phyloP scores from a whole-genome alignment of 2,797 vertebrate genomes.

The Poecilia velifera region DNA sequence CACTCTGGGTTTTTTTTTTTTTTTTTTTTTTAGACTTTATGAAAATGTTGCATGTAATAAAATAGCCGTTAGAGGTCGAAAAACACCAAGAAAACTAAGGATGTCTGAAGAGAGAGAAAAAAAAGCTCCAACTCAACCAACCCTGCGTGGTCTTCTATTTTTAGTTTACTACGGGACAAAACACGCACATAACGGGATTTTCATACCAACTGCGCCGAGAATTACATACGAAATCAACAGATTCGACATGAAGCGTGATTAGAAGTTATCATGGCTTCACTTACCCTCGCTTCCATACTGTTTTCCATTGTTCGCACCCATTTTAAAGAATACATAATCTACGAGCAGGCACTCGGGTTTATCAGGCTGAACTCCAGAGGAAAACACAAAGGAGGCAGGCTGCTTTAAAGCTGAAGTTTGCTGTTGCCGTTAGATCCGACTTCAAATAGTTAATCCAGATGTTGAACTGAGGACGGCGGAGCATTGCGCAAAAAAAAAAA shows the following conservation, averaged over 20 bases:
- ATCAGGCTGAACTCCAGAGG: slow-evolving; percentile 53
- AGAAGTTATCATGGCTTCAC: slow-evolving; percentile 55
- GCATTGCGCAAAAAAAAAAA: slow-evolving; percentile 63
- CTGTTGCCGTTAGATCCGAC: slow-evolving; percentile 51
- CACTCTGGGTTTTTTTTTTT: slow-evolving; percentile 9
- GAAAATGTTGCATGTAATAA: slow-evolving; percentile 27
- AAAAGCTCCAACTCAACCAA: neutral
- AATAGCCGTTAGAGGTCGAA: neutral
- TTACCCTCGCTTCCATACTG: slow-evolving; percentile 97
- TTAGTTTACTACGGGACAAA: neutral
- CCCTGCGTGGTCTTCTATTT: slow-evolving; percentile 2
- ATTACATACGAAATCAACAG: neutral
- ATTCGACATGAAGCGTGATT: slow-evolving; percentile 12
- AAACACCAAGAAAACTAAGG: neutral
- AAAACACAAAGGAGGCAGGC: slow-evolving; percentile 27
- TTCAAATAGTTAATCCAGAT: slow-evolving; percentile 82
- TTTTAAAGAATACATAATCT: slow-evolving; percentile 93
- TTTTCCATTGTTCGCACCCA: slow-evolving; percentile 99
- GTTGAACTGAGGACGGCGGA: slow-evolving; percentile 63
- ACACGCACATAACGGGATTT: neutral
- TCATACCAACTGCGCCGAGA: neutral
- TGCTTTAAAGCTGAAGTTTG: slow-evolving; percentile 30
- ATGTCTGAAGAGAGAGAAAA: neutral
- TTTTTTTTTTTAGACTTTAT: neutral
- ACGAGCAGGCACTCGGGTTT: slow-evolving; percentile 50